phyloP scores from a whole-genome alignment of 1,140 invertebrate genomes.

The Drosophila bocki region DNA sequence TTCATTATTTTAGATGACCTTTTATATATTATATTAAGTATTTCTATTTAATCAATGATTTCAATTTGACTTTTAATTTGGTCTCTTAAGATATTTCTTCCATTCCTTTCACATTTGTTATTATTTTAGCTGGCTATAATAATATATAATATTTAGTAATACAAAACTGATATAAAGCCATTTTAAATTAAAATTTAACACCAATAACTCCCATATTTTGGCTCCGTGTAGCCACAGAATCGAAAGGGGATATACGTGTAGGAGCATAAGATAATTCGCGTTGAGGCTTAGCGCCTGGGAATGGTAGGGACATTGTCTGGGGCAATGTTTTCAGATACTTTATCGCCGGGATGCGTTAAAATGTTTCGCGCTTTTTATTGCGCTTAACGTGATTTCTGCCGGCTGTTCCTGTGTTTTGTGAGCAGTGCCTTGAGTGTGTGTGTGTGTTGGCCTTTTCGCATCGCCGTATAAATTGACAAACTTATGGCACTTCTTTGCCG shows the following conservation, averaged over 20 bases:
- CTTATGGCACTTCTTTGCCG: slow-evolving; percentile 61
- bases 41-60: no score
- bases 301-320: slow-evolving; percentile 65
- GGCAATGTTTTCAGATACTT: slow-evolving; percentile 81
- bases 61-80: no score
- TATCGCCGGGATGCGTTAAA: slow-evolving; percentile 79
- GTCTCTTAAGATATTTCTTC: no score
- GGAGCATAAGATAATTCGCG: slow-evolving; percentile 76
- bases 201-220: background rate
- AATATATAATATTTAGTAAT: background rate
- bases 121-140: background rate
- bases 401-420: slow-evolving; percentile 19
- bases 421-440: background rate
- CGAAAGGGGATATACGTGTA: slow-evolving; percentile 16
- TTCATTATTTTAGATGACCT: no score
- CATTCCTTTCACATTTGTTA: no score
- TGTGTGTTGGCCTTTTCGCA: slow-evolving; percentile 22
- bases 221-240: slow-evolving; percentile 5
- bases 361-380: slow-evolving; percentile 83
- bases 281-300: slow-evolving; percentile 71
- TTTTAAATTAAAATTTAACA: background rate
- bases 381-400: slow-evolving; percentile 78
- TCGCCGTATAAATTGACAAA: slow-evolving; percentile 79
- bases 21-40: no score
- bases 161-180: background rate